Percentiles rank a stretch among this genome's conserved stretches.
These are phyloP conservation scores for Cotesia chilonis DNA, from an alignment of 1,140 invertebrate genomes.

Conservation along the genomic window DNA sequence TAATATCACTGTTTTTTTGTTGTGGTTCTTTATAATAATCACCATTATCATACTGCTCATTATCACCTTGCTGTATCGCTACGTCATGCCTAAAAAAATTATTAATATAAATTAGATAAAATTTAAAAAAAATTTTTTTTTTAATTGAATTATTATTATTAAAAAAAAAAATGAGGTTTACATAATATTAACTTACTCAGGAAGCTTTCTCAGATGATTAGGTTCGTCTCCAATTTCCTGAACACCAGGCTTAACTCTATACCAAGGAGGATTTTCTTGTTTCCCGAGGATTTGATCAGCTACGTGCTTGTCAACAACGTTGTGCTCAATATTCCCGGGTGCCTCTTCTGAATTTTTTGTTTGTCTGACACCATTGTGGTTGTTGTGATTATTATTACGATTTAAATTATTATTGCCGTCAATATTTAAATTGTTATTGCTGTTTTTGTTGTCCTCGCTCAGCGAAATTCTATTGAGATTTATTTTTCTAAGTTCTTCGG, in stretches of 20 bases:
- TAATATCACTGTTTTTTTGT: conserved; percentile 56
- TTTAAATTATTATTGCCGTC: neutral
- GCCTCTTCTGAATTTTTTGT: conserved; percentile 12
- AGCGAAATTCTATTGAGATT: conserved; percentile 31
- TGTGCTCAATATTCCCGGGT: conserved; percentile 42
- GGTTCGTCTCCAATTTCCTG: conserved; percentile 62
- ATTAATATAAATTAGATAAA: neutral
- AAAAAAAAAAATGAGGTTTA: neutral
- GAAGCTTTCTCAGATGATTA: conserved; percentile 53
- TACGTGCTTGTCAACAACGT: conserved; percentile 40
- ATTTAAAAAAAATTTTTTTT: neutral
- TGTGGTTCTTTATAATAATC: conserved; percentile 59
- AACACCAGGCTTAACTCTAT: conserved; percentile 50
- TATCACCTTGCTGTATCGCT: conserved; percentile 46
- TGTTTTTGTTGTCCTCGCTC: conserved; percentile 33
- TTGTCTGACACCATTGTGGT: neutral
- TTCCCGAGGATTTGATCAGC: conserved; percentile 51
- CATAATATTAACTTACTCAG: conserved; percentile 41
- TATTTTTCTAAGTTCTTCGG: conserved; percentile 43
- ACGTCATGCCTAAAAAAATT: conserved; percentile 51
- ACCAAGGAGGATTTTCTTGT: conserved; percentile 50
- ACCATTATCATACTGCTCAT: conserved; percentile 58
- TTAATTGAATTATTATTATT: too few species aligned
- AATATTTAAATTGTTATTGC: conserved; percentile 5
- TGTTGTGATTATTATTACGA: conserved; percentile 23